Percentiles rank a stretch among this genome's conserved stretches.
phyloP scores from a whole-genome alignment of 2,888 invertebrate species.

The Lottia gigantea region DNA sequence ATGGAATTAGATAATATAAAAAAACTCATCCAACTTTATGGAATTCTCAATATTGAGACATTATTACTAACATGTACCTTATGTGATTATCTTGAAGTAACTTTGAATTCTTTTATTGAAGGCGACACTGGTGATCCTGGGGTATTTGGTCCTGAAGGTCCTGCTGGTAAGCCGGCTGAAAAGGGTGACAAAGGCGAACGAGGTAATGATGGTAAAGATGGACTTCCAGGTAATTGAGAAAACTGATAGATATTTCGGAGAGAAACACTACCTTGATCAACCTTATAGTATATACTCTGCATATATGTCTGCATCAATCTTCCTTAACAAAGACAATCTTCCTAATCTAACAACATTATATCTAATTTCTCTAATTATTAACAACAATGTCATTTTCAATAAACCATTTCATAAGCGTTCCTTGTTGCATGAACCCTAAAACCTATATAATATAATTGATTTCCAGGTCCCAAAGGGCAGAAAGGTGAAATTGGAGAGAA shows the following conservation, averaged over 20 bases:
- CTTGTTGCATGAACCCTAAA: neutral
- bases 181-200: constrained; percentile 72
- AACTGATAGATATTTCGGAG: no score
- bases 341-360: no score
- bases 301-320: no score
- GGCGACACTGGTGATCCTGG: constrained; percentile 45
- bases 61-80: no score
- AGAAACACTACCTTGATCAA: no score
- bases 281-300: no score
- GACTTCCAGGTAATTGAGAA: constrained; percentile 9
- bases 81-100: no score
- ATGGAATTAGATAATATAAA: no score
- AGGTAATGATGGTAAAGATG: constrained; percentile 15
- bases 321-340: no score
- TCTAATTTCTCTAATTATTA: neutral
- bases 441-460: neutral
- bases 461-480: constrained; percentile 11
- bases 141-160: constrained; percentile 46
- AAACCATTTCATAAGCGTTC: neutral
- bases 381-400: neutral
- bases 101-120: constrained; percentile 21
- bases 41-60: no score
- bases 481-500: constrained; percentile 14
- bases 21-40: no score
- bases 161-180: constrained; percentile 76